A percentile compares a stretch with the other conserved stretches of the same genome.
These are phyloP conservation scores for Smutsia gigantea DNA, from an alignment of 2,797 vertebrate genomes.

Conservation along the genomic window DNA sequence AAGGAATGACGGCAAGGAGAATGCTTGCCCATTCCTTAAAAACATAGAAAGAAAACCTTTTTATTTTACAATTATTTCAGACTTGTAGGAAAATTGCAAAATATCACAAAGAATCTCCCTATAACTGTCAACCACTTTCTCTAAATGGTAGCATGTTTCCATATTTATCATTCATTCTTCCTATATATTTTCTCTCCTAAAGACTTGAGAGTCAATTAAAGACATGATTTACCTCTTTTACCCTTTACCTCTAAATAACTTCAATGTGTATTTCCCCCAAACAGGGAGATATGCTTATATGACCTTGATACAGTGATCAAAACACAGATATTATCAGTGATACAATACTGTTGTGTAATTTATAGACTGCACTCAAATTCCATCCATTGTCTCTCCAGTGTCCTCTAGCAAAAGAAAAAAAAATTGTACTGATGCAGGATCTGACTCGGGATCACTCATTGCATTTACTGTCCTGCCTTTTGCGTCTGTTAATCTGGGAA, in stretches of 20 bases:
- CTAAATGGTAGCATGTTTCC: not conserved
- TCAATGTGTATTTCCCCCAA: not conserved
- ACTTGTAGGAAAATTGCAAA: constrained; percentile 2
- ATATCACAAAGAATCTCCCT: not conserved
- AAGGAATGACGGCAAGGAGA: not conserved
- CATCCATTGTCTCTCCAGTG: not conserved
- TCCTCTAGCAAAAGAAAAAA: not conserved
- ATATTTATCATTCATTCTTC: not conserved
- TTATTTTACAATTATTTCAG: not conserved
- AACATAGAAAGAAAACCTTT: not conserved
- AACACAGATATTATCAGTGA: not conserved
- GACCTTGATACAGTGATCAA: not conserved
- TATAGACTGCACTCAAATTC: not conserved
- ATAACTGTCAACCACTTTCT: not conserved
- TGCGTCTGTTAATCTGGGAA: not conserved
- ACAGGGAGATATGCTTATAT: not conserved
- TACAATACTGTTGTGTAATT: not conserved
- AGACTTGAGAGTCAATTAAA: not conserved
- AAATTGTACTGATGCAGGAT: not conserved
- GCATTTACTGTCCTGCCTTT: not conserved
- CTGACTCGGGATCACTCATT: not conserved
- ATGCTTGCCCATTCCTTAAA: not conserved
- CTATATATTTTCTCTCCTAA: not conserved
- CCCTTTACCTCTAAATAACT: not conserved
- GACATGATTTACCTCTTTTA: not conserved